Evolutionary conservation across 2,888 invertebrate genomes (phyloP).

Genomic region (Amphipyra berbera): DNA sequence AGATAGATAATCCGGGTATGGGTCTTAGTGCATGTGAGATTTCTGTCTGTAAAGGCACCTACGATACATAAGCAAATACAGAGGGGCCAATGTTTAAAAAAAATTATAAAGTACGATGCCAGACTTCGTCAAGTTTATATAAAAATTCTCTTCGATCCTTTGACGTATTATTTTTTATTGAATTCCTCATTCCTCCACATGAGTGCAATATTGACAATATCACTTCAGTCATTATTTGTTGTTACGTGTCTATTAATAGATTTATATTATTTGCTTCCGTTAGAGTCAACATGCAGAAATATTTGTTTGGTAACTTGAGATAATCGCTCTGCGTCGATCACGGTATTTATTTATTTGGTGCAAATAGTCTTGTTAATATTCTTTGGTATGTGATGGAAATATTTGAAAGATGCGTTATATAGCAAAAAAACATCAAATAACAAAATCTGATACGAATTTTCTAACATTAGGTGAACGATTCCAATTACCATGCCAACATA

Average conservation of each 20-base stretch:
- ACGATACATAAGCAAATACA: too few species aligned
- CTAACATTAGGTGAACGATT: too few species aligned
- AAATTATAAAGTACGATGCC: too few species aligned
- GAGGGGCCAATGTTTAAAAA: too few species aligned
- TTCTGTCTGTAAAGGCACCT: too few species aligned
- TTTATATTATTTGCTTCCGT: slow-evolving; percentile 31
- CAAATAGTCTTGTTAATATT: not conserved
- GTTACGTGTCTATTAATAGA: slow-evolving; percentile 22
- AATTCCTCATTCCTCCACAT: not conserved
- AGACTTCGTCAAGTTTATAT: too few species aligned
- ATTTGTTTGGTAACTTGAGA: slow-evolving; percentile 39
- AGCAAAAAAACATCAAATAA: not conserved
- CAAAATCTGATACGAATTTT: too few species aligned
- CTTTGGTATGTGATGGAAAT: not conserved
- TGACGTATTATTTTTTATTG: not conserved
- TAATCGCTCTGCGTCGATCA: slow-evolving; percentile 25
- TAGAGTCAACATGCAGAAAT: slow-evolving; percentile 22
- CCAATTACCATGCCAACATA: too few species aligned
- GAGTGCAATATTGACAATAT: slow-evolving; percentile 4
- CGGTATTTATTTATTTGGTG: slow-evolving; percentile 3
- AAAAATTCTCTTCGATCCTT: too few species aligned
- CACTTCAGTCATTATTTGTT: slow-evolving; percentile 2
- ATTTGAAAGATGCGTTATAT: not conserved
- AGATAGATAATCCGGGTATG: too few species aligned
- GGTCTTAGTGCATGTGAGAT: too few species aligned